These are phyloP conservation scores for Hyperoplus lanceolatus DNA, from an alignment of 2,797 vertebrate species.

Conservation along the genomic window DNA sequence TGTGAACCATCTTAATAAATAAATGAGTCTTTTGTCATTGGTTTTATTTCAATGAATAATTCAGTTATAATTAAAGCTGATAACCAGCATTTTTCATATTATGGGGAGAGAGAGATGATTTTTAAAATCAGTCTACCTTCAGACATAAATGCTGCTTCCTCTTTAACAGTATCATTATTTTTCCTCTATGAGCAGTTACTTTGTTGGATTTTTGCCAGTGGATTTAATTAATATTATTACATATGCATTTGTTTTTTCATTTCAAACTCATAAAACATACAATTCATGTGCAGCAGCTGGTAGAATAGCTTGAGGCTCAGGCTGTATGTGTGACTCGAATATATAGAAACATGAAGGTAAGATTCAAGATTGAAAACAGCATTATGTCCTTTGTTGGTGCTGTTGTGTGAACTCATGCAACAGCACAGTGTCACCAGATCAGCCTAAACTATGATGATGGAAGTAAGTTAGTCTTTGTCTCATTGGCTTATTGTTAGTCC, in stretches of 20 bases:
- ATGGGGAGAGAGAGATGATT: constrained; percentile 13
- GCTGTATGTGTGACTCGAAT: constrained; percentile 50
- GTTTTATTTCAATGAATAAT: constrained; percentile 41
- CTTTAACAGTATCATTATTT: constrained; percentile 35
- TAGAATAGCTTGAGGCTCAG: constrained; percentile 42
- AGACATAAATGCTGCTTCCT: constrained; percentile 10
- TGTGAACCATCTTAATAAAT: constrained; percentile 29
- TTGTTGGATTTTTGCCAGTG: constrained; percentile 35
- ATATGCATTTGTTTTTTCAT: constrained; percentile 21
- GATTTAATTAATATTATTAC: constrained; percentile 43
- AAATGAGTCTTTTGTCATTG: constrained; percentile 22
- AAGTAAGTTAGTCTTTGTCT: constrained; percentile 28
- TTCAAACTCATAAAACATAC: constrained; percentile 54
- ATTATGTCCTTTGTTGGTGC: constrained; percentile 23
- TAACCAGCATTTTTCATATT: constrained; percentile 15
- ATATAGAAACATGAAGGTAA: constrained; percentile 21
- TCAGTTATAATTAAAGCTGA: constrained; percentile 52
- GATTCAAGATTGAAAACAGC: constrained; percentile 10
- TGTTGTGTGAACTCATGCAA: constrained; percentile 15
- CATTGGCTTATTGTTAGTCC: constrained; percentile 36
- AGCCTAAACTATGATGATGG: neutral
- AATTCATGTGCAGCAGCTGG: constrained; percentile 46
- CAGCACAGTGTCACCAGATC: constrained; percentile 13
- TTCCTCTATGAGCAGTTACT: constrained; percentile 20
- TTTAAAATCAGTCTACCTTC: constrained; percentile 23